Base-by-base conservation (phyloP, 2,113 vertebrate species). In the Dicerorhinus sumatrensis region DNA sequence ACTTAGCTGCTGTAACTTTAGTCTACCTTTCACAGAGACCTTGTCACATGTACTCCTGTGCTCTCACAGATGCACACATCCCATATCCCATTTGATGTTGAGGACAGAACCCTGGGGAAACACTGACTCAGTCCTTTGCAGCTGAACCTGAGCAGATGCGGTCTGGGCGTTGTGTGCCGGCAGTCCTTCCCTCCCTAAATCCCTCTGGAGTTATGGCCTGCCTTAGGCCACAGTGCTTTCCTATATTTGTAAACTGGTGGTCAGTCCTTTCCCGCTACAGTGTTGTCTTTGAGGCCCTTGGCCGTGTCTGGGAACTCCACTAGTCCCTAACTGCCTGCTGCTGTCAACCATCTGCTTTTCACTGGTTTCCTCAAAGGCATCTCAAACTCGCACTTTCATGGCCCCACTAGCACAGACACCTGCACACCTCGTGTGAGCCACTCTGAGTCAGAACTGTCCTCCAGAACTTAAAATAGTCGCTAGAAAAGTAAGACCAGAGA, bases 111-210 rank as follows among this genome's bases (percentile, higher is more conserved):
- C 51, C 12, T 42, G 12, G 69, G 51, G 33, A 58, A 81, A 63
- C n/a, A 13, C 2, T 1, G 4, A 25, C 29, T 60, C 25, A 0
- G 23, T 33, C 8, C 4, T 2, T 33, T 27, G 21, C 9, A 14
- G 27, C 42, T 3, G 9, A 76, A 31, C 20, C 23, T 16, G n/a
- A 46, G 54, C 10, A 46, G 48, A 12, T 2, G 25, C 31, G 25
- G 13, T 20, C 7, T 7, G 67, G 27, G 20, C 14, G 0, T 27
- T 33, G 51, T n/a, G 48, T 3, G 1, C 21, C 36, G 65, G 5
- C 2, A 0, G 6, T n/a, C 12, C 42, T 63, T 23, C 80, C n/a
- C n/a, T n/a, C n/a, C 6, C 56, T 69, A 9, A 27, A 29, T 63
- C 21, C 36, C 58, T 58, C 58, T 75, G 72, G 20, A 3, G 31